These are phyloP conservation scores for Serrognathus titanus DNA, from an alignment of 2,888 invertebrate genomes.

Conservation along the genomic window DNA sequence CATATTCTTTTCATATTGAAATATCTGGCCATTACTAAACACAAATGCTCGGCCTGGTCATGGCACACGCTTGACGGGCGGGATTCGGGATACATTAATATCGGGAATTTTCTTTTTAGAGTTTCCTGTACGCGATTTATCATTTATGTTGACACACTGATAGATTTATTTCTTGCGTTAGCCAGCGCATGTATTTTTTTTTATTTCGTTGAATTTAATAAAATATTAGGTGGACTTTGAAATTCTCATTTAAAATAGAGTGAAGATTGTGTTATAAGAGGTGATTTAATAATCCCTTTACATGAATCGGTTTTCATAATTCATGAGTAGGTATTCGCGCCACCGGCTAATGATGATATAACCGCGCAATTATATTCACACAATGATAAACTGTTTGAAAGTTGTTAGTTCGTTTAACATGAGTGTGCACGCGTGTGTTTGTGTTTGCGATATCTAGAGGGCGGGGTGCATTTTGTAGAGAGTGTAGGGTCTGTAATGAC, in stretches of 20 bases:
- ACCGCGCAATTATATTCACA: constrained; percentile 39
- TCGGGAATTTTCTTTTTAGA: neutral
- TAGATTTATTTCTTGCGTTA: too few relatives aligned
- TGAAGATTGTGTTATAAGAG: too few relatives aligned
- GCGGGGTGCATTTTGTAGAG: too few relatives aligned
- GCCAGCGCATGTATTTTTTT: too few relatives aligned
- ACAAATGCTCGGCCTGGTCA: neutral
- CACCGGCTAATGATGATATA: constrained; percentile 23
- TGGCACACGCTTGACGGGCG: neutral
- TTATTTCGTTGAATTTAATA: too few relatives aligned
- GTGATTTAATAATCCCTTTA: constrained; percentile 12
- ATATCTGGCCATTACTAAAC: constrained; percentile 25
- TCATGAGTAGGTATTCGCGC: neutral
- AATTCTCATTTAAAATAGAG: too few relatives aligned
- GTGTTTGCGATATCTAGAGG: constrained; percentile 9
- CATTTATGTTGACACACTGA: too few relatives aligned
- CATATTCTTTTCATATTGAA: constrained; percentile 45
- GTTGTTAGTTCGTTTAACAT: constrained; percentile 39
- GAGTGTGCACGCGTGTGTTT: constrained; percentile 31
- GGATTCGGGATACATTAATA: neutral
- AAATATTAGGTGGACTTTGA: too few relatives aligned
- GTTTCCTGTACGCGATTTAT: too few relatives aligned
- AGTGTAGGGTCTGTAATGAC: too few relatives aligned
- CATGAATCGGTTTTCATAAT: constrained; percentile 7
- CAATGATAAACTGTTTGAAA: constrained; percentile 42